Percentiles rank a stretch among this genome's conserved stretches.
These are phyloP conservation scores for Troides helena DNA, from an alignment of 2,888 invertebrate species.

Conservation along the genomic window DNA sequence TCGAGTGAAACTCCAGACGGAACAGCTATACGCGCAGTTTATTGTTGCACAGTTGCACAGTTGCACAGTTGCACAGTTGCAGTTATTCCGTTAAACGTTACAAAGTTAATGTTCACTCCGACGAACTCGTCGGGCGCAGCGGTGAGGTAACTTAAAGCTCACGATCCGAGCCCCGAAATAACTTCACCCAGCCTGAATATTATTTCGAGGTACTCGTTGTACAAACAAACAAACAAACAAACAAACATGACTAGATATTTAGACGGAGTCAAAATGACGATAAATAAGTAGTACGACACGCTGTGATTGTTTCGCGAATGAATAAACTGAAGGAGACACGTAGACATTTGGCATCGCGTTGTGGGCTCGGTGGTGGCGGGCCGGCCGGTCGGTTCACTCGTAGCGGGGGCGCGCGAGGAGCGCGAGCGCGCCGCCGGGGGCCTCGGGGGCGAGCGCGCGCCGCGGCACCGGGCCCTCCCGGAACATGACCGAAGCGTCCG, in stretches of 20 bases:
- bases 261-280: neutral
- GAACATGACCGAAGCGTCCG: conserved; percentile 70
- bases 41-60: neutral
- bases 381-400: neutral
- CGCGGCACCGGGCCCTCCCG: conserved; percentile 58
- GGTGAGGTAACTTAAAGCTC: too few relatives aligned
- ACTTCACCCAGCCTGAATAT: conserved; percentile 67
- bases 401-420: neutral
- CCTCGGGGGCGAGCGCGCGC: neutral
- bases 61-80: neutral
- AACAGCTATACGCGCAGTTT: conserved; percentile 6
- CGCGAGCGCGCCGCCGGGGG: too few relatives aligned
- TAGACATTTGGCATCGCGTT: neutral
- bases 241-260: neutral
- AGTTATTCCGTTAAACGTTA: neutral
- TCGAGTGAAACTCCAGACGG: neutral
- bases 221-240: neutral
- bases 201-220: conserved; percentile 40
- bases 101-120: neutral
- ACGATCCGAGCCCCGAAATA: conserved; percentile 37
- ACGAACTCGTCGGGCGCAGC: neutral
- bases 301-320: neutral
- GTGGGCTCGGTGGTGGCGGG: neutral
- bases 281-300: neutral
- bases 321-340: neutral